Evolutionary conservation across 2,113 vertebrate species (phyloP).

Genomic region (Cynoglossus semilaevis): DNA sequence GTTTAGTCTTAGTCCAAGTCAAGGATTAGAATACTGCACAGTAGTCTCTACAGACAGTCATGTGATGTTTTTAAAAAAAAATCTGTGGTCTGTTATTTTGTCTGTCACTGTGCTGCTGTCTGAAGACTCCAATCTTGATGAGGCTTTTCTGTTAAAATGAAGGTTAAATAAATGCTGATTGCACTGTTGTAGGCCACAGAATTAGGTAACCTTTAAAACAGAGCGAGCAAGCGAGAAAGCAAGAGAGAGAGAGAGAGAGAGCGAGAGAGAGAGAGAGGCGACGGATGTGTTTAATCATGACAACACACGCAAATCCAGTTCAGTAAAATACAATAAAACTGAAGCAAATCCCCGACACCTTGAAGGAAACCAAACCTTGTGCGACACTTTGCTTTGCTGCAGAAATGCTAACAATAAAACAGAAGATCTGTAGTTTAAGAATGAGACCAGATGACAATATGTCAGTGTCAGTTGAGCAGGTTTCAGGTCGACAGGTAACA

Average conservation of each 20-base stretch:
- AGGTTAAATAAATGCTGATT: neutral
- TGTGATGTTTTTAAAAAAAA: too few species aligned
- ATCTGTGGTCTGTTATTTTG: too few species aligned
- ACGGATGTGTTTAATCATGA: constrained; percentile 2
- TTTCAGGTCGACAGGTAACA: constrained; percentile 58
- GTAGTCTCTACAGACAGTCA: too few species aligned
- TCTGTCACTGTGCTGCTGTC: too few species aligned
- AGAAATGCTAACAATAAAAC: constrained; percentile 2
- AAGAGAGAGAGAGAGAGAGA: too few species aligned
- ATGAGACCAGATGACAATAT: constrained; percentile 27
- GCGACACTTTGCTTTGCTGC: constrained; percentile 7
- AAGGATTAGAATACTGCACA: too few species aligned
- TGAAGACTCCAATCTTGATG: too few species aligned
- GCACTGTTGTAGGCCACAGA: constrained; percentile 1
- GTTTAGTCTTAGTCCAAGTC: too few species aligned
- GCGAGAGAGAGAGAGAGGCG: neutral
- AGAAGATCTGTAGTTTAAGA: constrained; percentile 22
- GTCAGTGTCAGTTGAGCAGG: constrained; percentile 31
- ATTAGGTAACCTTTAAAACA: too few species aligned
- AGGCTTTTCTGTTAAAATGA: too few species aligned
- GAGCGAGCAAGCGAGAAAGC: too few species aligned
- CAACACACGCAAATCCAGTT: neutral
- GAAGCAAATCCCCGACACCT: neutral
- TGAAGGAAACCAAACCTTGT: constrained; percentile 11
- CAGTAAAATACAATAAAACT: constrained; percentile 4